Evolutionary conservation across 2,888 invertebrate species (phyloP), one percentile per base, ranked within the genome.

Genomic region (Sarcophaga caerulescens): DNA sequence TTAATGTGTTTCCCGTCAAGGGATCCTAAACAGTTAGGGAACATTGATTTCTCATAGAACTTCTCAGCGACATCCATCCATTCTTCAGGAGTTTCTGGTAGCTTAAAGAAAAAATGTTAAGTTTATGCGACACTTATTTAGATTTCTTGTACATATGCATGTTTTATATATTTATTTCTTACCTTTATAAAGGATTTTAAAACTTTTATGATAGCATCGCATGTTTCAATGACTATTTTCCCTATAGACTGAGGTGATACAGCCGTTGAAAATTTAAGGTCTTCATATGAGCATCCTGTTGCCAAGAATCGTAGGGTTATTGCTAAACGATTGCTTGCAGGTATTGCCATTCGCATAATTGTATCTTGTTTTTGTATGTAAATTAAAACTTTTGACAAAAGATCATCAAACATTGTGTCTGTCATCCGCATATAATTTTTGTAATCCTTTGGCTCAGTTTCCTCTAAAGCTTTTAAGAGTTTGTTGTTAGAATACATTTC

Each of bases 1-100:
- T 71, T 69, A 23, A 86, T 60, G 71, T 88, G 86, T 75, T 88
- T 88, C 60, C 85, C 86, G 78, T 85, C 86, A 12, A 88, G 59
- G 19, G 88, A 57, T 63, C 83, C 85, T 35, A 81, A 52, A 59
- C 86, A 85, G 74, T 84, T 74, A 47, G 83, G 87, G 74, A 87
- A 86, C 23, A 69, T 69, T 19, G 57, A 68, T 84, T 78, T 83
- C 14, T 69, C 59, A 80, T 68, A 80, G 80, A 75, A 84, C 57
- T 75, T 75, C 44, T 59, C 73, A 45, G 78, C 81, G 23, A 60
- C 73, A 47, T 19, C 57, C 60, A 82, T 60, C 84, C 81, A 83
- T 65, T 81, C 80, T 21, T 57, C 71, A 12, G 14, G 57, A 74
- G 83, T 75, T 79, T 78, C 75, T 66, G 71, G 79, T n/a, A 87